Evolutionary conservation across 2,888 invertebrate genomes (phyloP).

Genomic region (Omphaloscelis lunosa): DNA sequence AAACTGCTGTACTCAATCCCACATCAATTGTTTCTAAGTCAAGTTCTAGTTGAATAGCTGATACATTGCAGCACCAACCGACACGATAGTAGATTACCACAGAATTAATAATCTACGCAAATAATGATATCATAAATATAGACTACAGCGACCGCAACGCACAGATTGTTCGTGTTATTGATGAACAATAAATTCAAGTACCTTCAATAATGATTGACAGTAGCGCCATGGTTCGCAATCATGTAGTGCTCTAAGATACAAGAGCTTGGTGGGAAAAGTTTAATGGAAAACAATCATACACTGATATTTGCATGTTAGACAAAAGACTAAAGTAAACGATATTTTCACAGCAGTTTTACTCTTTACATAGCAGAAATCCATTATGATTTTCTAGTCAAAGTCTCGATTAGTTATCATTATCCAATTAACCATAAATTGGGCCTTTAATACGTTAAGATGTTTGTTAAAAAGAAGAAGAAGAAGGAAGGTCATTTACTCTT

Average conservation of each 20-base stretch:
- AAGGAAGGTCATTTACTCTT: no score
- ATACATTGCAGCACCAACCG: not conserved
- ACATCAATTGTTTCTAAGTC: not conserved
- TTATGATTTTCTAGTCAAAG: no score
- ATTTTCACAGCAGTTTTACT: no score
- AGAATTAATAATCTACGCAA: slow-evolving; percentile 31
- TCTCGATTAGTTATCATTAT: not conserved
- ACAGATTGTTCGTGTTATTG: slow-evolving; percentile 57
- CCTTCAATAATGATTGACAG: slow-evolving; percentile 73
- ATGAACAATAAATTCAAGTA: slow-evolving; percentile 72
- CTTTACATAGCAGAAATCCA: not conserved
- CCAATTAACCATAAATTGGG: not conserved
- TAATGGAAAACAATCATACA: not conserved
- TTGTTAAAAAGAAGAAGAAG: not conserved
- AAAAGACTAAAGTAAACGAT: no score
- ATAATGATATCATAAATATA: slow-evolving; percentile 56
- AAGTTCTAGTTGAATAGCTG: not conserved
- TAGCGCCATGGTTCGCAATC: slow-evolving; percentile 54
- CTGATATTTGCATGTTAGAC: not conserved
- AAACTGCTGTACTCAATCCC: not conserved
- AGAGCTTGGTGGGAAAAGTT: not conserved
- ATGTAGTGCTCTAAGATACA: slow-evolving; percentile 32
- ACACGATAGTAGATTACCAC: not conserved
- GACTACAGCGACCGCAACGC: slow-evolving; percentile 18
- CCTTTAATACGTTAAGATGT: not conserved